Evolutionary conservation across 2,797 vertebrate species (phyloP).

Genomic region (Fratercula arctica): DNA sequence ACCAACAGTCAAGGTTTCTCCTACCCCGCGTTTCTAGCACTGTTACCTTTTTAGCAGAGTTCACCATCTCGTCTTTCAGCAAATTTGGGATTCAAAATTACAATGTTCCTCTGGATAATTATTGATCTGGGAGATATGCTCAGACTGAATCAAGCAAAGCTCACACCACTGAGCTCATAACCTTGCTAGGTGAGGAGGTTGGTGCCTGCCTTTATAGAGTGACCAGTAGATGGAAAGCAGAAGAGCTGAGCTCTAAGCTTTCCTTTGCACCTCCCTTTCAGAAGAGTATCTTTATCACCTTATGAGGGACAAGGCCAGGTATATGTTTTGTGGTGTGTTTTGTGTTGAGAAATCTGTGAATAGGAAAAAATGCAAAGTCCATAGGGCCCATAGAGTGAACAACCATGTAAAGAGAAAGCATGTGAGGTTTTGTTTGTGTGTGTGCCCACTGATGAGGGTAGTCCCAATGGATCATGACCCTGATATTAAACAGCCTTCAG

Average conservation of each 20-base stretch:
- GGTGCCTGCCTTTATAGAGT: background rate
- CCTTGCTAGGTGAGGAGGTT: background rate
- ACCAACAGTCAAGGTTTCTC: background rate
- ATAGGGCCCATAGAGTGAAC: background rate
- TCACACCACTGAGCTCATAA: background rate
- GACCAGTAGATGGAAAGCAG: background rate
- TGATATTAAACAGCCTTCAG: background rate
- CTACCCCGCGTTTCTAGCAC: background rate
- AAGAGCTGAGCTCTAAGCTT: background rate
- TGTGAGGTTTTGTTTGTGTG: background rate
- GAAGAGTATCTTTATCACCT: accelerated
- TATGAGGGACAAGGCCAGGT: background rate
- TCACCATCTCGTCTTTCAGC: background rate
- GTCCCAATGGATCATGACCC: background rate
- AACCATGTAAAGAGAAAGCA: background rate
- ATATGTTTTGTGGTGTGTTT: background rate
- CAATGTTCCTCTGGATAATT: background rate
- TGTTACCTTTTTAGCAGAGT: background rate
- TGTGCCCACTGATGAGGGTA: background rate
- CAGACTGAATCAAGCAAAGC: background rate
- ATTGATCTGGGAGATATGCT: background rate
- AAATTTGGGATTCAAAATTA: background rate
- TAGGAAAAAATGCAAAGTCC: background rate
- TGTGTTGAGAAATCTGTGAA: background rate
- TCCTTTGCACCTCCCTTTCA: background rate